Conservation (phyloP, 1,140 invertebrate species). For the Tetranychus urticae region DNA sequence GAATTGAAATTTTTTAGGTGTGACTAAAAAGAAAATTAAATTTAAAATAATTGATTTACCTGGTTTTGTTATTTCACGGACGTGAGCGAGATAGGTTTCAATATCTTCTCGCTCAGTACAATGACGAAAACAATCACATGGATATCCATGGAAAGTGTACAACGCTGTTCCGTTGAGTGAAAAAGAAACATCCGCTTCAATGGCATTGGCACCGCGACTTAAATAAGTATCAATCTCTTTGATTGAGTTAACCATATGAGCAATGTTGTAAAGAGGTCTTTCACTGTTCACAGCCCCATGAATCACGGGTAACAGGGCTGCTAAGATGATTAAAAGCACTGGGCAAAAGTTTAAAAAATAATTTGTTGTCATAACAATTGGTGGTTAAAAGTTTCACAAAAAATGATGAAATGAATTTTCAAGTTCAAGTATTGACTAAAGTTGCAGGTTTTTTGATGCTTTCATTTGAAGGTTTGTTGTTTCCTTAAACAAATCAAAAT, state of each 20-base stretch:
- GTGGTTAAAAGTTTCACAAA: too few species aligned
- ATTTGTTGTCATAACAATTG: too few species aligned
- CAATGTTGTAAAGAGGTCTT: constrained; percentile 14
- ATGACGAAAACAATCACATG: constrained; percentile 13
- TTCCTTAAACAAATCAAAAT: too few species aligned
- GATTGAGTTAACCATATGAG: constrained; percentile 16
- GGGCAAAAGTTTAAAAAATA: too few species aligned
- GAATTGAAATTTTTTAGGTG: background rate
- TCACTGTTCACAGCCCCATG: too few species aligned
- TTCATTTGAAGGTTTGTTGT: too few species aligned
- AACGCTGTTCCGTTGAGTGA: constrained; percentile 11
- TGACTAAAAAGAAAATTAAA: too few species aligned
- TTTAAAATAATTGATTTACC: background rate
- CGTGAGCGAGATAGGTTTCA: constrained; percentile 9
- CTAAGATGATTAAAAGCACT: too few species aligned
- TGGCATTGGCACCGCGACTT: constrained; percentile 13
- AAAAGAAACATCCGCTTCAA: constrained; percentile 15
- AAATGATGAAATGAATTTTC: too few species aligned
- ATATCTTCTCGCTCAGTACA: constrained; percentile 12
- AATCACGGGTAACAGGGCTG: too few species aligned
- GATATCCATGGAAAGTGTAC: constrained; percentile 13
- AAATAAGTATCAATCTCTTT: constrained; percentile 14
- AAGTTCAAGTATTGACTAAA: too few species aligned
- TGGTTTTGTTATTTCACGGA: constrained; percentile 9
- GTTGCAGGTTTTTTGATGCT: too few species aligned